Conservation (phyloP, 2,888 invertebrate species). For the Synergus itoensis region DNA sequence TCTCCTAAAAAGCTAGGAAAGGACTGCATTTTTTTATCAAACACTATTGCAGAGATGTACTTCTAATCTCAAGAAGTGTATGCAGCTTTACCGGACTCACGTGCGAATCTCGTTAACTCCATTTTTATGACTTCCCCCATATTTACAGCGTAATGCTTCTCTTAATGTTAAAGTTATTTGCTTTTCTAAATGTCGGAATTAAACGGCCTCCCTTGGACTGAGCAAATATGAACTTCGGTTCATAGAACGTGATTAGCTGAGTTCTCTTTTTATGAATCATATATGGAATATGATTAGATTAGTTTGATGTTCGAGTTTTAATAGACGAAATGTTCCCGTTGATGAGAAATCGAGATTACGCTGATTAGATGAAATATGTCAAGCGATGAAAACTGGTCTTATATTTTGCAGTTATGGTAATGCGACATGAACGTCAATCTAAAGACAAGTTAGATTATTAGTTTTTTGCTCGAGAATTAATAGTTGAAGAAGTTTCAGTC, state of each 20-base stretch:
- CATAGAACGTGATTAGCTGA: not conserved
- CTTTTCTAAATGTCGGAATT: not conserved
- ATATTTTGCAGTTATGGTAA: slow-evolving; percentile 21
- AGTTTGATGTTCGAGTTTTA: not conserved
- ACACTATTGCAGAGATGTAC: not conserved
- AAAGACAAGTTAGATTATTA: slow-evolving; percentile 6
- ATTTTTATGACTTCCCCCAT: not conserved
- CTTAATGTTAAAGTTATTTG: not conserved
- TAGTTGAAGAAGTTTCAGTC: not conserved
- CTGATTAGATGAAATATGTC: not conserved
- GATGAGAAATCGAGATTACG: not conserved
- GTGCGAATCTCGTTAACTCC: not conserved
- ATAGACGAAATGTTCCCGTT: not conserved
- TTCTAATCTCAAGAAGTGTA: not conserved
- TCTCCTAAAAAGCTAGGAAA: not conserved
- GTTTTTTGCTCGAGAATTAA: not conserved
- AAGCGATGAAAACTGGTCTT: not conserved
- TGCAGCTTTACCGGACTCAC: not conserved
- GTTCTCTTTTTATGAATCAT: not conserved
- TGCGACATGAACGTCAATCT: slow-evolving; percentile 14
- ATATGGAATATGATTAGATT: not conserved
- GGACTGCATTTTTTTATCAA: not conserved
- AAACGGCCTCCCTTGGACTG: not conserved
- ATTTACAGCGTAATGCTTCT: not conserved
- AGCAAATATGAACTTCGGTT: not conserved